These are phyloP conservation scores for Fabriciana adippe DNA, from an alignment of 2,888 invertebrate genomes.

Conservation along the genomic window DNA sequence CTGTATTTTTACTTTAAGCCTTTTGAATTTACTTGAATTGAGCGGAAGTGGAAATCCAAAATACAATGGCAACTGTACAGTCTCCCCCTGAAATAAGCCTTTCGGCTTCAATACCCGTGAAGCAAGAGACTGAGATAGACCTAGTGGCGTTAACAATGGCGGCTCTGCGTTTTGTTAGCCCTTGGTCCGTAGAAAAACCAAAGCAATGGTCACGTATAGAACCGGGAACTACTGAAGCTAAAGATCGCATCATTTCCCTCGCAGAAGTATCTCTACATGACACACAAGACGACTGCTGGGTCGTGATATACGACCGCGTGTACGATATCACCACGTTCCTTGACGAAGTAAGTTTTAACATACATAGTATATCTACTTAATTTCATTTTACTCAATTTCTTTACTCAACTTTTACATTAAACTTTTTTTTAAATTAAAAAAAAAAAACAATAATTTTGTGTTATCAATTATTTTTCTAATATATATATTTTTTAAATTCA, in stretches of 20 bases:
- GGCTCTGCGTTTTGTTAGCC: slow-evolving; percentile 72
- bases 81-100: slow-evolving; percentile 63
- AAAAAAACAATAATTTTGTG: not conserved
- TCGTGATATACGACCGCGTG: slow-evolving; percentile 92
- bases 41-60: slow-evolving; percentile 20
- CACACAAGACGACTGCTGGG: slow-evolving; percentile 88
- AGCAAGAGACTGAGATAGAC: slow-evolving; percentile 66
- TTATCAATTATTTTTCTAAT: not conserved
- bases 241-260: slow-evolving; percentile 83
- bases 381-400: too few species aligned
- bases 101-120: slow-evolving; percentile 57
- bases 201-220: slow-evolving; percentile 54
- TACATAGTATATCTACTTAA: too few species aligned
- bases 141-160: slow-evolving; percentile 75
- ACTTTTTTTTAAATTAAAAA: not conserved
- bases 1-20: slow-evolving; percentile 8
- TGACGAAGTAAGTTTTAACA: slow-evolving; percentile 78
- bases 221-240: slow-evolving; percentile 63
- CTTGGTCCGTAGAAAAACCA: slow-evolving; percentile 64
- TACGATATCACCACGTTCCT: slow-evolving; percentile 91
- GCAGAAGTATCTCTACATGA: slow-evolving; percentile 91
- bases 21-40: slow-evolving; percentile 8
- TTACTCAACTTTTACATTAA: too few species aligned
- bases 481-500: not conserved
- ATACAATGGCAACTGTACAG: slow-evolving; percentile 71